Percentiles rank a stretch among this genome's conserved stretches.
phyloP scores from a whole-genome alignment of 2,797 vertebrate species.

The Galaxias olidus region DNA sequence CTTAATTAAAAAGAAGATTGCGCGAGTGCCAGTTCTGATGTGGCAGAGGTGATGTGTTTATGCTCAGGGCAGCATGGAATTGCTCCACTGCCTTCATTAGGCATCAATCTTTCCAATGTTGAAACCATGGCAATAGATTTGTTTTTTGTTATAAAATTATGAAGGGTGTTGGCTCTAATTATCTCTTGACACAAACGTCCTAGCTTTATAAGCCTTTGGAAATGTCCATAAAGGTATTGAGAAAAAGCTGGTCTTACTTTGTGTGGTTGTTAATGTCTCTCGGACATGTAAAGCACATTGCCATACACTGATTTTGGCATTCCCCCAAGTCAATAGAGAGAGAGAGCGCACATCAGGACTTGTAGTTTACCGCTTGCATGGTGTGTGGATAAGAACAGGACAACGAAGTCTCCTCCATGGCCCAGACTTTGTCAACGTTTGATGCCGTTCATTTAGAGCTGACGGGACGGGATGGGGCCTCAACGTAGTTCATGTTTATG shows the following conservation, averaged over 20 bases:
- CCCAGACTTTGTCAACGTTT: slow-evolving; percentile 56
- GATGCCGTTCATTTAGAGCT: slow-evolving; percentile 75
- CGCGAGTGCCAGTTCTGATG: background rate
- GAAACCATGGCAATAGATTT: slow-evolving; percentile 13
- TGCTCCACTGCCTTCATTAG: slow-evolving; percentile 11
- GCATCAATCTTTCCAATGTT: slow-evolving; percentile 10
- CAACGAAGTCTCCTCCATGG: too few species aligned
- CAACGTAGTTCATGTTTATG: too few species aligned
- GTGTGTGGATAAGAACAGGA: too few species aligned
- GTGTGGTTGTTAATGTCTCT: background rate
- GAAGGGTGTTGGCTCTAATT: slow-evolving; percentile 10
- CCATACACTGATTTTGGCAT: too few species aligned
- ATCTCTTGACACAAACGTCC: slow-evolving; percentile 22
- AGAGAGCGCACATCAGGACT: too few species aligned
- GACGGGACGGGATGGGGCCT: slow-evolving; percentile 39
- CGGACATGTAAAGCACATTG: too few species aligned
- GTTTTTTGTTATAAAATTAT: slow-evolving; percentile 3
- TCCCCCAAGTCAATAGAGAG: too few species aligned
- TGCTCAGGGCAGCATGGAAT: slow-evolving; percentile 6
- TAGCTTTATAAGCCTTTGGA: background rate
- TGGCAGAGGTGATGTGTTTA: slow-evolving; percentile 11
- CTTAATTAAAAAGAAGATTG: background rate
- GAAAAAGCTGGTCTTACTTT: too few species aligned
- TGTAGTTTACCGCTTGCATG: too few species aligned
- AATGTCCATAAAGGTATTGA: too few species aligned